Conservation (phyloP, 2,888 invertebrate species). For the Apocheima hispidaria region DNA sequence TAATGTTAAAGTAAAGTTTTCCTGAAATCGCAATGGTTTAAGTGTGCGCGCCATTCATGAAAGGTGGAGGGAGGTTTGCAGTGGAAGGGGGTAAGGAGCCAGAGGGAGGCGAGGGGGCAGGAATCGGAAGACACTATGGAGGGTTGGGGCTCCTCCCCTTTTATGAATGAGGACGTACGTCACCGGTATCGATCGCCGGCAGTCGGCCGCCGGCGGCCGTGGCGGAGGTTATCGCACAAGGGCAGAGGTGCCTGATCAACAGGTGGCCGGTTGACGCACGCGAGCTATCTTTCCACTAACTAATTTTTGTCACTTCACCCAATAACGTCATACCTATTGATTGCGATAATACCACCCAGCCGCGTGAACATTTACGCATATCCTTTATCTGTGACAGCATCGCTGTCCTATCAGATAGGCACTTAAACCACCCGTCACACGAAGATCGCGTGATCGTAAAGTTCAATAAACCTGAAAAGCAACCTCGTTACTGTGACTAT, state of each 20-base stretch:
- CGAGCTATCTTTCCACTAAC: slow-evolving; percentile 54
- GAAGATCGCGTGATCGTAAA: slow-evolving; percentile 35
- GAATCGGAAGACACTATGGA: slow-evolving; percentile 19
- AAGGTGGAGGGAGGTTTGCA: slow-evolving; percentile 47
- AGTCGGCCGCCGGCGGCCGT: slow-evolving; percentile 54
- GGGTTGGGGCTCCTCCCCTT: slow-evolving; percentile 67
- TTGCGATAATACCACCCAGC: slow-evolving; percentile 33
- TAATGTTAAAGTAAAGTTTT: slow-evolving; percentile 36
- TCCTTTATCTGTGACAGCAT: slow-evolving; percentile 43
- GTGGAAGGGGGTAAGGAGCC: slow-evolving; percentile 57
- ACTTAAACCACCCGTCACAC: slow-evolving; percentile 31
- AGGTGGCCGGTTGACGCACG: slow-evolving; percentile 78
- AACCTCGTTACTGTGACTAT: slow-evolving; percentile 35
- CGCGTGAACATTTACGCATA: slow-evolving; percentile 40
- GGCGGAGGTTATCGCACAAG: slow-evolving; percentile 77
- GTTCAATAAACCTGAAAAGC: slow-evolving; percentile 39
- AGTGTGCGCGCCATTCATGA: slow-evolving; percentile 78
- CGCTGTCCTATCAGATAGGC: slow-evolving; percentile 29
- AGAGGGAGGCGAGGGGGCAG: slow-evolving; percentile 38
- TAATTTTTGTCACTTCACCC: slow-evolving; percentile 64
- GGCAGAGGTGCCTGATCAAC: slow-evolving; percentile 73
- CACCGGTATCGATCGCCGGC: slow-evolving; percentile 75
- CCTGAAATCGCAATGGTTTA: slow-evolving; percentile 50
- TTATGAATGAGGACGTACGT: slow-evolving; percentile 85
- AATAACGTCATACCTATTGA: slow-evolving; percentile 63